Conservation (phyloP, 2,888 invertebrate genomes). For the Pseudeuparius sepicola region DNA sequence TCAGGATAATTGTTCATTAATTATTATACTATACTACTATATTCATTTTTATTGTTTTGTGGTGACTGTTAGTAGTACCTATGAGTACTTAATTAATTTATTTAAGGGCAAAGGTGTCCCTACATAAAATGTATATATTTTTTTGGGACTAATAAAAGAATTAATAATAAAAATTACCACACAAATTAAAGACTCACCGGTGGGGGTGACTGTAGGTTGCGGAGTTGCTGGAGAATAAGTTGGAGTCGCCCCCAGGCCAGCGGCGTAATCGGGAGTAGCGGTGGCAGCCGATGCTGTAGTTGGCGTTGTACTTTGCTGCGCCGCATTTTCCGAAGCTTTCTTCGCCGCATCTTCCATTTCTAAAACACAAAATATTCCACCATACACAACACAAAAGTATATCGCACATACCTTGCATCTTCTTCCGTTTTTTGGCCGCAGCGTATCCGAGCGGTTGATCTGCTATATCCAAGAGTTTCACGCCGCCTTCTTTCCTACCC, state of each 20-base stretch:
- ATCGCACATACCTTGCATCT: constrained; percentile 54
- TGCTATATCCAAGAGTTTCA: constrained; percentile 86
- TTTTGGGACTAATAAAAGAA: too few relatives aligned
- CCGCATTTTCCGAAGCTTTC: constrained; percentile 46
- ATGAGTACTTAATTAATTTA: too few relatives aligned
- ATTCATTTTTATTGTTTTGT: too few relatives aligned
- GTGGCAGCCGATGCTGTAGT: constrained; percentile 23
- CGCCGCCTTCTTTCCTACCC: constrained; percentile 79
- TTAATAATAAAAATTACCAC: too few relatives aligned
- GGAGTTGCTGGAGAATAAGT: constrained; percentile 39
- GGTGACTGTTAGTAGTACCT: too few relatives aligned
- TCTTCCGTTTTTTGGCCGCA: constrained; percentile 78
- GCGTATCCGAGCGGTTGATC: constrained; percentile 83
- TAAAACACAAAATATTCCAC: constrained; percentile 22
- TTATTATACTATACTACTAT: too few relatives aligned
- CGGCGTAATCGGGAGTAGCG: constrained; percentile 76
- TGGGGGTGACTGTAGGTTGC: constrained; percentile 32
- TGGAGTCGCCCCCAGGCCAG: constrained; percentile 56
- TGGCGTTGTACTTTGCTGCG: constrained; percentile 33
- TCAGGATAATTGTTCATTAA: too few relatives aligned
- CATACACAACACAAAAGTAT: constrained; percentile 2
- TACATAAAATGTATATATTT: too few relatives aligned
- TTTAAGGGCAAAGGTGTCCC: too few relatives aligned
- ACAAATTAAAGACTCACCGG: constrained; percentile 30
- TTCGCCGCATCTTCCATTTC: constrained; percentile 59